Evolutionary conservation across 1,140 invertebrate genomes (phyloP), one percentile per base, ranked within the genome.

Genomic region (Colletes latitarsis): DNA sequence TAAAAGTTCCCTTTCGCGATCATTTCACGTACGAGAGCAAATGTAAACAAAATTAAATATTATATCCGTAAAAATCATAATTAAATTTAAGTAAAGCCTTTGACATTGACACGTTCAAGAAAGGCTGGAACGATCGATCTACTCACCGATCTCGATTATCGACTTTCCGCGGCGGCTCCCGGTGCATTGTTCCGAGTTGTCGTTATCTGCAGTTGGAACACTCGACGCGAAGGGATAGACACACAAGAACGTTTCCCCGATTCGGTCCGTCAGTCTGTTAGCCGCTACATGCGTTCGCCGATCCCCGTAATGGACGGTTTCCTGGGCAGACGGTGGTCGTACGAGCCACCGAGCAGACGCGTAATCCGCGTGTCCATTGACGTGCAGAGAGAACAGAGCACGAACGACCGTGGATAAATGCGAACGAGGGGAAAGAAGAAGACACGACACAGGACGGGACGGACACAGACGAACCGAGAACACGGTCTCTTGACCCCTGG

Each of bases 301-400:
- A 90, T 90, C 81, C 83, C 77, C 86, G 85, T 91, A 91, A 92
- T 90, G 89, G 89, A 91, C 87, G 80, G 90, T 90, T 91, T 91
- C 90, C 91, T 91, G 90, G 85, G 85, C 86, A 90, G 88, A 90
- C 88, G 74, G 76, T 79, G 83, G 83, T 83, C 84, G 82, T 82
- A 84, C 84, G 83, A 70, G 81, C 82, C 78, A 81, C 76, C 78
- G 72, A 82, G 83, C 68, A 81, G 83, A 75, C 69, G 82, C 78
- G 74, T 85, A 82, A 88, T 79, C 82, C 77, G 74, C 74, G 64
- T 57, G 81, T 62, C 64, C 69, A 82, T 74, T 79, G 81, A 83
- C 79, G 77, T 30, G 77, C 80, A 74, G 74, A 84, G 30, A 30
- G 30, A 68, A 71, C 60, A 74, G 79, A 77, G 62, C 77, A 69